Base-by-base conservation (phyloP, 2,113 vertebrate genomes). In the Ariopsis seemanni region DNA sequence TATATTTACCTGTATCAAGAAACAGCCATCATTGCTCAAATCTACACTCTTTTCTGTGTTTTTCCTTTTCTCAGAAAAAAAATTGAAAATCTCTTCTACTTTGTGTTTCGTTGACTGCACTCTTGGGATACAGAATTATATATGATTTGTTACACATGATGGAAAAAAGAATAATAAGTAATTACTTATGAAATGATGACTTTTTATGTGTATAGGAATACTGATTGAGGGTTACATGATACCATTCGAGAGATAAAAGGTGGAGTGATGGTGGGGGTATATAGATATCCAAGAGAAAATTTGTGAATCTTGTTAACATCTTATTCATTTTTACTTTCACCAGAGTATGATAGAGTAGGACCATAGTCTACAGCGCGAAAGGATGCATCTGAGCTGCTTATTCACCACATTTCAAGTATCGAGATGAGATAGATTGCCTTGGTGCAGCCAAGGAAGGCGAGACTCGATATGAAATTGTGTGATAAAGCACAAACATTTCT, bases 1-100 rank as follows among this genome's bases (percentile, higher is more conserved):
- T 57, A 58, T 30, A 58, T 91, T 78, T 6, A 78, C n/a, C 87
- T 91, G 91, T 57, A 81, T 85, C 75, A 72, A 81, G 62, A 77
- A 71, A 30, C n/a, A 85, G 83, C 63, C 25, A 60, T 88, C 87
- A 84, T 6, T 27, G 34, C 30, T 67, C n/a, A 27, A 78, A 79
- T 67, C 48, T 67, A 48, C n/a, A 67, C 22, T 52, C 20, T 77
- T 85, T 5, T 25, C 2, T 57, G n/a, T 53, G 27, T 22, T 12
- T 22, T 12, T 62, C 77, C 11, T 14, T 14, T 14, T 78, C 52
- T 20, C 25, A 12, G 5, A 12, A 25, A 25, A 78, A 78, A 53
- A 78, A 78, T 15, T 5, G 20, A 75, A 77, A 18, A 63, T 11
- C 27, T 55, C 18, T 53, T 85, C 20, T 57, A 58, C 22, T 72